Evolutionary conservation across 1,140 invertebrate species (phyloP).

Genomic region (Philopotamus ludificatus): DNA sequence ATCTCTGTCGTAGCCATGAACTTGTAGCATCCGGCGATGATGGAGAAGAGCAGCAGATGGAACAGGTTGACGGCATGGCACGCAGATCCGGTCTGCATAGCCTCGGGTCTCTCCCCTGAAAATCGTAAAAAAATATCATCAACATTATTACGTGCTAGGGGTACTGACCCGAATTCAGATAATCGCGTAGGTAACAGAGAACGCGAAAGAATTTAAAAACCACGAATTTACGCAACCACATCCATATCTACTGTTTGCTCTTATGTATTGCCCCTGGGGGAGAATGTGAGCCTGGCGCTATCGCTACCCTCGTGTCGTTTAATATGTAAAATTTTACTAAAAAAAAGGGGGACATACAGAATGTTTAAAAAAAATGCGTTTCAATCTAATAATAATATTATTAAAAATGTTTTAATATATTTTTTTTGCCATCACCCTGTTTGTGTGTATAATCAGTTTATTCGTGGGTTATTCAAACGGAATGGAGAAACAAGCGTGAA

Average conservation of each 20-base stretch:
- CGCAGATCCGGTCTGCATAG: slow-evolving; percentile 35
- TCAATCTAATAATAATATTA: too few species aligned
- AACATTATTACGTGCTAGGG: too few species aligned
- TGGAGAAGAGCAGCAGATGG: slow-evolving; percentile 16
- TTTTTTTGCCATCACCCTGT: too few species aligned
- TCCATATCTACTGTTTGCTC: neutral
- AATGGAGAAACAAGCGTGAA: neutral
- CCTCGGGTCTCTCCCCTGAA: slow-evolving; percentile 37
- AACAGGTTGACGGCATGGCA: slow-evolving; percentile 23
- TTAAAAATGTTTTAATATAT: too few species aligned
- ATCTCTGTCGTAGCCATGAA: slow-evolving; percentile 26
- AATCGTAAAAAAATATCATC: slow-evolving; percentile 1
- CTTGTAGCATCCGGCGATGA: slow-evolving; percentile 17
- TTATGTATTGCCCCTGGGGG: neutral
- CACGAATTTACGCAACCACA: too few species aligned
- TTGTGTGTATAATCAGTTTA: neutral
- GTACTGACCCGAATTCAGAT: too few species aligned
- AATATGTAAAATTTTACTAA: neutral
- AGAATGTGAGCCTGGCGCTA: neutral
- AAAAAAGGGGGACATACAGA: too few species aligned
- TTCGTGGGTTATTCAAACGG: neutral
- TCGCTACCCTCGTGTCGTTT: neutral
- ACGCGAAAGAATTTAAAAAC: too few species aligned
- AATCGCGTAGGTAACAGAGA: too few species aligned
- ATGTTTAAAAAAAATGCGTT: too few species aligned